These are phyloP conservation scores for Camptogramma bilineatum DNA, from an alignment of 2,888 invertebrate species.

Conservation along the genomic window DNA sequence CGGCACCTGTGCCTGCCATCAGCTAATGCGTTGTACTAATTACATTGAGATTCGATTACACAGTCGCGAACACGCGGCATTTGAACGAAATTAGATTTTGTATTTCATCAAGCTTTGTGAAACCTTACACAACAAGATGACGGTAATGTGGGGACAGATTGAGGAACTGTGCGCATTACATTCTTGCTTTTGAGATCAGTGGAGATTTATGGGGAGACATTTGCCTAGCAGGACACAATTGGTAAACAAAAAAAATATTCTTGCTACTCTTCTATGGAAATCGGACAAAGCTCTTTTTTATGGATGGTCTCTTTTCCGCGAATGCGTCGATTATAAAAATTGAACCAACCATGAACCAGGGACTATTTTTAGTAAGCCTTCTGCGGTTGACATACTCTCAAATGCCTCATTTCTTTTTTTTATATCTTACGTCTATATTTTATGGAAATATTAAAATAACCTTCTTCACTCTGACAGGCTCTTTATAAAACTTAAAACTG, in stretches of 20 bases:
- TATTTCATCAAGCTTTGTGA: not conserved
- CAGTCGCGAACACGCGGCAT: conserved; percentile 14
- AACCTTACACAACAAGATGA: not conserved
- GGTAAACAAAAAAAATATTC: not conserved
- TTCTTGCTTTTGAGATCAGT: no score
- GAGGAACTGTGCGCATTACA: not conserved
- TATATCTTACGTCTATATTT: no score
- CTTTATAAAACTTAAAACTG: no score
- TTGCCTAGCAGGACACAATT: no score
- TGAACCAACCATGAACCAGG: no score
- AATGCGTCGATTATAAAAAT: not conserved
- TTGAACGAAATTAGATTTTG: conserved; percentile 5
- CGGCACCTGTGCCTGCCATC: conserved; percentile 17
- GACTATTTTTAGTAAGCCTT: no score
- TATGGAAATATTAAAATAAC: not conserved
- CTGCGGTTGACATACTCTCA: no score
- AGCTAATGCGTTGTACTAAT: conserved; percentile 22
- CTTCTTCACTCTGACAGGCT: conserved; percentile 4
- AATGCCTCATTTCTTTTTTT: not conserved
- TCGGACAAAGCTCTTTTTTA: not conserved
- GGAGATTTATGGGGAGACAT: no score
- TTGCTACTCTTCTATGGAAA: not conserved
- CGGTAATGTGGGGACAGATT: not conserved
- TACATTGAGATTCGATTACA: conserved; percentile 15
- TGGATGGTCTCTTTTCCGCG: no score